These are phyloP conservation scores for Priocnemis perturbator DNA, from an alignment of 2,888 invertebrate genomes.

Conservation along the genomic window DNA sequence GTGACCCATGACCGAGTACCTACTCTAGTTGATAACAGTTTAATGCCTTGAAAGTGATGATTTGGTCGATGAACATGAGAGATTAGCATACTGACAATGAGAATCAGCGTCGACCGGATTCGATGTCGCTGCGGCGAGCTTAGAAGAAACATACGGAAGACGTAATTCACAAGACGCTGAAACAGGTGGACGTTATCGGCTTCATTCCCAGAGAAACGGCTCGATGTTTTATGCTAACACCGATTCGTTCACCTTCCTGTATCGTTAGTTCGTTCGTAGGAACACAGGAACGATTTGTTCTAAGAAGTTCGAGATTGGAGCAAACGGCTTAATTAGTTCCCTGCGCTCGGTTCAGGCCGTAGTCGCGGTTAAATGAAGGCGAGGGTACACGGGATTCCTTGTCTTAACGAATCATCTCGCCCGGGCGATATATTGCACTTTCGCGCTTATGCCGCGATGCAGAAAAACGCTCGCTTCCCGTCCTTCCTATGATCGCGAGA, in stretches of 20 bases:
- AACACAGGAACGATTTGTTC: background rate
- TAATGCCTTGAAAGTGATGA: constrained; percentile 20
- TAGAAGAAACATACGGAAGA: no score
- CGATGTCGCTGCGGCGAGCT: no score
- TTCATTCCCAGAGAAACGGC: no score
- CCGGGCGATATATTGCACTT: constrained; percentile 3
- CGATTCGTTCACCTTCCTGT: no score
- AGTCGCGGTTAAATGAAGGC: constrained; percentile 23
- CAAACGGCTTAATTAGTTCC: constrained; percentile 33
- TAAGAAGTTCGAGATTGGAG: constrained; percentile 27
- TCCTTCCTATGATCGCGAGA: background rate
- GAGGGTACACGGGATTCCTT: constrained; percentile 11
- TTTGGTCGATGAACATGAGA: constrained; percentile 21
- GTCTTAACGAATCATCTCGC: constrained; percentile 10
- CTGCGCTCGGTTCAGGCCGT: background rate
- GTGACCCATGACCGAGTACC: background rate
- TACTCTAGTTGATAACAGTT: constrained; percentile 18
- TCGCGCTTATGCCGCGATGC: background rate
- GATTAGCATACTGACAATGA: constrained; percentile 18
- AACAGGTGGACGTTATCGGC: no score
- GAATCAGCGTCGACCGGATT: background rate
- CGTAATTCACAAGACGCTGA: no score
- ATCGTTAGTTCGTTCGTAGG: no score
- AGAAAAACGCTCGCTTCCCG: background rate
- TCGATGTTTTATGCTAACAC: no score